Conservation (phyloP, 2,888 invertebrate genomes). For the Noctua janthina region DNA sequence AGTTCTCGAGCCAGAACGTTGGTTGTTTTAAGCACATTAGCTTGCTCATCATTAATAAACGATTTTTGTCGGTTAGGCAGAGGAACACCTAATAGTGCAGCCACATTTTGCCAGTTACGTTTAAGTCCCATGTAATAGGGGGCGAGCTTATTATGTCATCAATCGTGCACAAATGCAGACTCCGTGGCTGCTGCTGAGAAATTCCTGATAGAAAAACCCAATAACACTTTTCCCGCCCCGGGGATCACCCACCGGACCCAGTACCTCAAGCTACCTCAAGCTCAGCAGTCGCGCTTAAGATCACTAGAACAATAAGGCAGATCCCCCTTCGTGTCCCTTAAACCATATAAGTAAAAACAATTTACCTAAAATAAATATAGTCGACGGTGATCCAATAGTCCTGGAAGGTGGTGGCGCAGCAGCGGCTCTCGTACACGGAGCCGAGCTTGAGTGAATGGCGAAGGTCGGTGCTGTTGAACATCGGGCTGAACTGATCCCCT, state of each 20-base stretch:
- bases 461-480: conserved; percentile 91
- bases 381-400: conserved; percentile 95
- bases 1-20: no score
- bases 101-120: no score
- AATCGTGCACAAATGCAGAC: no score
- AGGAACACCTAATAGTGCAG: no score
- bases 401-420: conserved; percentile 95
- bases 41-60: no score
- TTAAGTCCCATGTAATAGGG: no score
- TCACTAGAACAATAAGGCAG: background rate
- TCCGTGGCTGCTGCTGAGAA: no score
- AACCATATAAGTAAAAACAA: background rate
- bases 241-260: background rate
- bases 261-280: background rate
- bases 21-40: no score
- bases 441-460: conserved; percentile 92
- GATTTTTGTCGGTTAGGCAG: no score
- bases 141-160: no score
- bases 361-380: conserved; percentile 96
- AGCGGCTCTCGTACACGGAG: conserved; percentile 91
- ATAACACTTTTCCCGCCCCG: background rate
- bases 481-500: conserved; percentile 67
- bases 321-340: background rate
- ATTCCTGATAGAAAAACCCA: no score
- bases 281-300: background rate